Evolutionary conservation across 2,797 vertebrate species (phyloP).

Genomic region (Orestias chungarensis): DNA sequence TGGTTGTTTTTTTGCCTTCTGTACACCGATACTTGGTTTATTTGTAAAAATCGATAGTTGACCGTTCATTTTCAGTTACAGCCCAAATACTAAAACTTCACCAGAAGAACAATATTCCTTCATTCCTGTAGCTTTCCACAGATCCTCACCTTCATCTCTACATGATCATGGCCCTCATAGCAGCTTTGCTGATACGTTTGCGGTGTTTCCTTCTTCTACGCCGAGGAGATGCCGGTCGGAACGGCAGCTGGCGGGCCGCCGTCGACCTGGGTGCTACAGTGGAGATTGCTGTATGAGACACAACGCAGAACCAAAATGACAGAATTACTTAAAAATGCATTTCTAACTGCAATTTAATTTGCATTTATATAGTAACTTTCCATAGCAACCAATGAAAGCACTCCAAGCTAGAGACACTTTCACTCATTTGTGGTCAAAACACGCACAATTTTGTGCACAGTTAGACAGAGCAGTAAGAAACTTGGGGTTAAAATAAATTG

Average conservation of each 20-base stretch:
- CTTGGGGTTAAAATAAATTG: background rate
- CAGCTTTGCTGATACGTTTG: conserved; percentile 79
- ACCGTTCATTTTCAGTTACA: no score
- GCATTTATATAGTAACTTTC: background rate
- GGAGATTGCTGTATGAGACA: conserved; percentile 30
- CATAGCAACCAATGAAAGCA: background rate
- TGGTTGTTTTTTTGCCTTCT: background rate
- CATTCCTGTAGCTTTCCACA: background rate
- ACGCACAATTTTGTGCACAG: no score
- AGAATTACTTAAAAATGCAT: background rate
- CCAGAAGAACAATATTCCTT: background rate
- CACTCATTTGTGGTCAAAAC: background rate
- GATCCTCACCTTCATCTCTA: conserved; percentile 67
- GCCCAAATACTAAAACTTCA: no score
- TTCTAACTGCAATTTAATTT: background rate
- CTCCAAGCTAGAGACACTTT: background rate
- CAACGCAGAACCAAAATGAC: background rate
- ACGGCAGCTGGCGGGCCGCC: conserved; percentile 33
- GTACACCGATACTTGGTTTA: accelerated
- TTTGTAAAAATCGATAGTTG: no score
- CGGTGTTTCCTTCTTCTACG: conserved; percentile 73
- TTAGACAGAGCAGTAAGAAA: background rate
- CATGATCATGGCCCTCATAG: conserved; percentile 81
- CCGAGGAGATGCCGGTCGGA: conserved; percentile 58
- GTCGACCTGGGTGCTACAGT: conserved; percentile 25